Percentiles rank a stretch among this genome's conserved stretches.
Conservation (phyloP, 2,113 vertebrate species). For the Thamnophis sirtalis region DNA sequence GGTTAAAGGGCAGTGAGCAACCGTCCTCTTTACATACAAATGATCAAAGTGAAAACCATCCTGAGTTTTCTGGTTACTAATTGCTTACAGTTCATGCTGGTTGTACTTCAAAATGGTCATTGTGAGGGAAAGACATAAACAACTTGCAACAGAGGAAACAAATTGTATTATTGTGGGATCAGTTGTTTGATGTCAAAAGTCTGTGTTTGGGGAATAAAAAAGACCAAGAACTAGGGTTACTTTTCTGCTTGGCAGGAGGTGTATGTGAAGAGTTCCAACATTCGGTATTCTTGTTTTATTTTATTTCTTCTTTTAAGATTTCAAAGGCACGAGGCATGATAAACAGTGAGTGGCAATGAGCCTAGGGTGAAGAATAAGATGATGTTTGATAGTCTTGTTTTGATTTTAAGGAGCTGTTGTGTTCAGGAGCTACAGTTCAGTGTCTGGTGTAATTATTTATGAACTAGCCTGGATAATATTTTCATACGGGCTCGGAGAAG, state of each 20-base stretch:
- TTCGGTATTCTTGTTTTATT: background rate
- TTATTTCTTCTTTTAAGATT: background rate
- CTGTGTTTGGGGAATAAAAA: background rate
- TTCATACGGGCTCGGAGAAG: background rate
- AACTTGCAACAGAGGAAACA: background rate
- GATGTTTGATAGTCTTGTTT: slow-evolving; percentile 3
- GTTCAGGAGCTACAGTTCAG: background rate
- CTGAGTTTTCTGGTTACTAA: background rate
- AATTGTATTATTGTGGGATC: background rate
- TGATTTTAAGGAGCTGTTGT: background rate
- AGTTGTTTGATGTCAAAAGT: slow-evolving; percentile 4
- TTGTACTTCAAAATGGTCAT: slow-evolving; percentile 27
- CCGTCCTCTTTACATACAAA: background rate
- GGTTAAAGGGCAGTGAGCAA: background rate
- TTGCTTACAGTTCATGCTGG: slow-evolving; percentile 38
- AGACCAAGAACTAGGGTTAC: background rate
- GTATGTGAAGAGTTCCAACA: slow-evolving; percentile 5
- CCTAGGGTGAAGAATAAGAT: slow-evolving; percentile 1
- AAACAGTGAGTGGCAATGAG: background rate
- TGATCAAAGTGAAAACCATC: background rate
- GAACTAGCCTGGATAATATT: background rate
- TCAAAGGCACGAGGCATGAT: background rate
- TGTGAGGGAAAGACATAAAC: background rate
- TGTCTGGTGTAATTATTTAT: background rate
- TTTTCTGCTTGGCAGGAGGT: background rate